Percentiles rank a stretch among this genome's conserved stretches.
These are phyloP conservation scores for Schrankia costaestrigalis DNA, from an alignment of 2,888 invertebrate species.

Conservation along the genomic window DNA sequence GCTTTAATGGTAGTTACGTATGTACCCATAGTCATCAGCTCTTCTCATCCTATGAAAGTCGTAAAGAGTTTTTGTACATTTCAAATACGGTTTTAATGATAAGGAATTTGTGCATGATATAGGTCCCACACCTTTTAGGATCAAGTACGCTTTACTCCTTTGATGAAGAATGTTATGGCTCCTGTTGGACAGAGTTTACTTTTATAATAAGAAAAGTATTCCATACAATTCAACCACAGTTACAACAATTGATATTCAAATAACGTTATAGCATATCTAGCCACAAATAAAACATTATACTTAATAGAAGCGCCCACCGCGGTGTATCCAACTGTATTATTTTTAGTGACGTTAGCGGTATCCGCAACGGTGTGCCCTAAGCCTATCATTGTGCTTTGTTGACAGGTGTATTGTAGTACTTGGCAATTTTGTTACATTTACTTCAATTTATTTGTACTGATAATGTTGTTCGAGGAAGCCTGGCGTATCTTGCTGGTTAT, in stretches of 20 bases:
- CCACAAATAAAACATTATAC: conserved; percentile 22
- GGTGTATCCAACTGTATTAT: conserved; percentile 34
- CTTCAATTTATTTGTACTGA: conserved; percentile 17
- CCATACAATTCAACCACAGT: too few relatives aligned
- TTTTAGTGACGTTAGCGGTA: conserved; percentile 43
- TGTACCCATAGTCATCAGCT: too few relatives aligned
- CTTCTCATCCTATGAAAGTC: too few relatives aligned
- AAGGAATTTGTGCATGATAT: too few relatives aligned
- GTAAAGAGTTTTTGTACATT: too few relatives aligned
- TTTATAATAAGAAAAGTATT: neutral
- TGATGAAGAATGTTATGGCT: too few relatives aligned
- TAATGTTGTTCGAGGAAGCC: conserved; percentile 12
- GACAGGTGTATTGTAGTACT: conserved; percentile 20
- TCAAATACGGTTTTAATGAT: too few relatives aligned
- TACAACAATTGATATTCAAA: conserved; percentile 13
- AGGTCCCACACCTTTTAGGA: too few relatives aligned
- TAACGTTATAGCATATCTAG: conserved; percentile 25
- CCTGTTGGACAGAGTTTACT: neutral
- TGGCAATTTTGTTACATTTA: conserved; percentile 24
- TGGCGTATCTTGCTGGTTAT: neutral
- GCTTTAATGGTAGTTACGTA: too few relatives aligned
- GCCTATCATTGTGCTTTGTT: conserved; percentile 32
- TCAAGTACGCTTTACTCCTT: too few relatives aligned
- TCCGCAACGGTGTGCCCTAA: conserved; percentile 36
- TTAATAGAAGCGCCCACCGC: conserved; percentile 33